Evolutionary conservation across 2,113 vertebrate species (phyloP), one percentile per base, ranked within the genome.

Genomic region (Ahaetulla prasina): DNA sequence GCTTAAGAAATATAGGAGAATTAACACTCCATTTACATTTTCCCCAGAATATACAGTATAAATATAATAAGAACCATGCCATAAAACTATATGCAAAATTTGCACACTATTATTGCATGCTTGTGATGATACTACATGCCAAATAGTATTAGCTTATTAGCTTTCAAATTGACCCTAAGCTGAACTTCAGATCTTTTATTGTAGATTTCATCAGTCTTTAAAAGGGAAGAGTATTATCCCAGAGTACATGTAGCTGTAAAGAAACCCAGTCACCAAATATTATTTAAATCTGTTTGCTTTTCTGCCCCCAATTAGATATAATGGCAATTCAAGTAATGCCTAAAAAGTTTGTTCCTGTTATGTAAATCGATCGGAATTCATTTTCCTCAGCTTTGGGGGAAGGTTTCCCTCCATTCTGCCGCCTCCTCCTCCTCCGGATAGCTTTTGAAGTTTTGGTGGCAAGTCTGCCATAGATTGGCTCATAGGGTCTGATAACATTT

Each of bases 311-410:
- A 88, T 93, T 35, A 90, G 93, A 93, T 92, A 53, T 55, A 91
- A 92, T 95, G 54, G 92, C 94, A 95, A 96, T 91, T 39, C 90
- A 25, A 90, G 60, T 88, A 93, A 93, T 87, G 45, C 93, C 96
- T 91, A 85, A 22, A 80, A 2, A 43, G 87, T 89, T 89, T 95
- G 89, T 93, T 50, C 90, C 94, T 95, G 98, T 96, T 99, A 99
- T 97, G 99, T 99, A 94, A 99, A 99, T 60, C 99, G 97, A 94
- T 99, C 99, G 0, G 99, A 99, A 96, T 99, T 99, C 99, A 99
- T 99, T 96, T 99, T 99, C 86, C 99, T 97, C 97, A 99, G 98
- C 97, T 99, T 99, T 84, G 99, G 99, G 0, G 99, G 99, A 60
- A 99, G 98, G 96, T 99, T 98, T 25, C 99, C 99, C 55, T 99